Evolutionary conservation across 1,140 invertebrate genomes (phyloP), one percentile per base, ranked within the genome.

Genomic region (Octopus bimaculoides): DNA sequence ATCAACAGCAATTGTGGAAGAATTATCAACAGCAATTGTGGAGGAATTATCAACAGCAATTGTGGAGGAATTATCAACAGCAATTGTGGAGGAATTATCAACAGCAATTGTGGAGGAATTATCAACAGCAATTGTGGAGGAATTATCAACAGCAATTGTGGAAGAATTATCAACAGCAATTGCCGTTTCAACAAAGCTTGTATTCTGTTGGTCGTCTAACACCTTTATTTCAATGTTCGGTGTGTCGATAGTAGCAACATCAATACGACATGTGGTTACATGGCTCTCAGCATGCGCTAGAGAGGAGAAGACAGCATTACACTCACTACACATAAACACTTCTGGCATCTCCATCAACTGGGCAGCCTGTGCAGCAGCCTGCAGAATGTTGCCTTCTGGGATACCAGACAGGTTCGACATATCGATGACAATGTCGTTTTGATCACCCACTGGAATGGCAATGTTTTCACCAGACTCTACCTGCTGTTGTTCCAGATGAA

Each of bases 241-340:
- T 52, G 74, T 14, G 14, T 14, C 74, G 7, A 53, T 14, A 26
- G 74, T 52, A 52, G 17, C 74, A 52, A 75, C 26, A 53, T 75
- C 74, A 7, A 14, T 53, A 75, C 52, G 74, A 52, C 17, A 75
- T 52, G 74, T 20, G 8, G 74, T 75, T n/a, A 75, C 17, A 53
- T 75, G 74, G 14, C 41, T 41, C 52, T 75, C 74, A 4, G 74
- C 82, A 53, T 81, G 78, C 54, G 71, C 61, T 26, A 78, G 80
- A 14, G 76, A 52, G 9, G 17, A 14, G 71, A 83, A 83, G 5
- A 80, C 77, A 52, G 80, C 78, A 55, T 73, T 80, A 75, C 82
- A 83, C 61, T 83, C 82, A 79, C 82, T 83, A 77, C 82, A 83
- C 9, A 80, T 80, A 77, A 75, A 83, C n/a, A 82, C 75, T 75